Base-by-base conservation (phyloP, 2,113 vertebrate genomes). In the Psittacara wagleri region DNA sequence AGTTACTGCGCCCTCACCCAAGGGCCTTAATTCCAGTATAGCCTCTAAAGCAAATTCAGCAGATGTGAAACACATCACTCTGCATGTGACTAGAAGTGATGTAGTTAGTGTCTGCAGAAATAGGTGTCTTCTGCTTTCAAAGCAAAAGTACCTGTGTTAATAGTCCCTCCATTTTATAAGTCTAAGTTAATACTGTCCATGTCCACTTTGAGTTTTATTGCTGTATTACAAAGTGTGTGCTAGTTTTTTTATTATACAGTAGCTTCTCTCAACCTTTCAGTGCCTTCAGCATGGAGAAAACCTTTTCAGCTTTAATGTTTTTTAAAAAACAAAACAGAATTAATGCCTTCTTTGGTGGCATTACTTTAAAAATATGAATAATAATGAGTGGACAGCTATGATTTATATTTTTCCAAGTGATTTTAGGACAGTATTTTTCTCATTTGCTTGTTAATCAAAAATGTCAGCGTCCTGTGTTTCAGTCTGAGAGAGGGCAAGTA, bases 11-110 rank as follows among this genome's bases (percentile, higher is more conserved):
- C 70, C 82, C 63, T 95, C 77, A 81, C 94, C 90, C 93, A 79
- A 52, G 93, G 96, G 78, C 92, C 83, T 94, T 93, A 92, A 59
- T 97, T 95, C 96, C 63, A 74, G 73, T 66, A 76, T 69, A 90
- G 61, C 59, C 76, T 81, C 15, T 94, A 84, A 96, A 96, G 96
- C 83, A 91, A 69, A 85, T 92, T 91, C 94, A 95, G 94, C 82
- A 90, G 94, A 90, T 94, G 82, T 29, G 19, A 86, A 76, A 52
- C 4, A 3, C 55, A 19, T 61, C 18, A 5, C 88, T 91, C 86
- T 52, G 1, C 78, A 6, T 81, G 80, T 92, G 86, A 79, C 78
- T 79, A 94, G 79, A 76, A 95, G 89, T 55, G 93, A 95, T 84
- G 52, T 15, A 67, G 51, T 82, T 76, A 31, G 8, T 25, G 8